Conservation (phyloP, 2,797 vertebrate genomes). For the Cichlasoma orientale region DNA sequence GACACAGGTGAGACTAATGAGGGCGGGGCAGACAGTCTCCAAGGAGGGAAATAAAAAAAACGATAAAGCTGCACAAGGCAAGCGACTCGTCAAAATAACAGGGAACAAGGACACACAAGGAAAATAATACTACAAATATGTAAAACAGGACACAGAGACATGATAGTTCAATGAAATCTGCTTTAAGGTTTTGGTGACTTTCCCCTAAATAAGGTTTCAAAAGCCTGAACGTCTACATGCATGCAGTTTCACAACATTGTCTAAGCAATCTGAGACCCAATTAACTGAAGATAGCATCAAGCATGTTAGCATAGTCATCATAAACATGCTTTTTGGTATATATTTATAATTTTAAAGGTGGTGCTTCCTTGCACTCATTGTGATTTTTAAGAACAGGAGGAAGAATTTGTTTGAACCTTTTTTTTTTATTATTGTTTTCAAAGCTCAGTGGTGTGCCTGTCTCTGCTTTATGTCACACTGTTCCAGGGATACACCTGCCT, state of each 20-base stretch:
- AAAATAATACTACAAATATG: neutral
- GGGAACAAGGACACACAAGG: accelerated
- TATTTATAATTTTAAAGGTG: neutral
- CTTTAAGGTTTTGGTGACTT: too few species aligned
- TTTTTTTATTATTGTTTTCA: neutral
- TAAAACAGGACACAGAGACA: neutral
- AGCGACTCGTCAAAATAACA: neutral
- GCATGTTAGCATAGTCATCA: neutral
- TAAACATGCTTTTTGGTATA: too few species aligned
- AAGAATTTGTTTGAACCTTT: neutral
- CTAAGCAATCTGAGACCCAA: accelerated
- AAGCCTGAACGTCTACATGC: accelerated
- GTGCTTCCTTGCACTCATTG: neutral
- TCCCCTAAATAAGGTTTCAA: neutral
- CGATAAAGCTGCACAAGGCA: neutral
- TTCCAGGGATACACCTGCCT: constrained; percentile 48
- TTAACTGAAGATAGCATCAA: neutral
- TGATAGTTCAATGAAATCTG: neutral
- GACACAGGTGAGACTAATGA: neutral
- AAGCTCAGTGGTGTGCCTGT: constrained; percentile 13
- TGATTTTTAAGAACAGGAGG: neutral
- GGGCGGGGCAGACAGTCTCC: neutral
- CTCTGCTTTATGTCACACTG: constrained; percentile 21
- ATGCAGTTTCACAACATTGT: neutral
- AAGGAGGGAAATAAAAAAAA: neutral